Evolutionary conservation across 2,797 vertebrate genomes (phyloP), one percentile per base, ranked within the genome.

Genomic region (Muscicapa striata): DNA sequence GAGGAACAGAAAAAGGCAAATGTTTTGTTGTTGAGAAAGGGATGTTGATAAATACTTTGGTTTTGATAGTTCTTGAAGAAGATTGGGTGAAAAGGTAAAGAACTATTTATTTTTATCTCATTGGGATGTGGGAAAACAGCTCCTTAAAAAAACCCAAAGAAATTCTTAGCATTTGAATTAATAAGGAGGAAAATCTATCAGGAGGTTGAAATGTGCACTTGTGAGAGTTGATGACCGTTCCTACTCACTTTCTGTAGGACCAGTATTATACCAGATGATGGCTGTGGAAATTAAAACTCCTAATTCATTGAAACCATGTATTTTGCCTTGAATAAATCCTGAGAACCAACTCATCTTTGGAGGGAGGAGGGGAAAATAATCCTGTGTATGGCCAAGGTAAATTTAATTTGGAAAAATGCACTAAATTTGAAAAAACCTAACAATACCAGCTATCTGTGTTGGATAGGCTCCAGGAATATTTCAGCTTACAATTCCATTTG

Each of bases 91-190:
- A 85, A 68, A 18, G 4, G n/a, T 70, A 32, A 85, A 79, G 61
- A 74, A 10, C 1, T 22, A 15, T 48, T 0, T 70, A 57, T 67
- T 77, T 90, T 79, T 76, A 21, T 58, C 12, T 54, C n/a, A 18
- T 3, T 36, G 52, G 46, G 6, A 55, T 27, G 21, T 59, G 15
- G 74, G 19, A 61, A 85, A 84, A 46, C 7, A 49, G 20, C 34
- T 73, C 19, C 23, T 43, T 54, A 15, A 76, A 83, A 57, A 57
- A 32, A 0, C 0, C 0, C 0, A 8, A 36, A 30, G 12, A 67
- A 23, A 5, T 57, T 62, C 19, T 26, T 89, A n/a, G 9, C 1
- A 1, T 78, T 93, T 54, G 41, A 81, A 68, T 86, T 84, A 67
- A 55, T 4, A 51, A 34, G 36, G 62, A 87, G 32, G 24, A 82